phyloP scores from a whole-genome alignment of 2,797 vertebrate species.

The Numenius phaeopus region DNA sequence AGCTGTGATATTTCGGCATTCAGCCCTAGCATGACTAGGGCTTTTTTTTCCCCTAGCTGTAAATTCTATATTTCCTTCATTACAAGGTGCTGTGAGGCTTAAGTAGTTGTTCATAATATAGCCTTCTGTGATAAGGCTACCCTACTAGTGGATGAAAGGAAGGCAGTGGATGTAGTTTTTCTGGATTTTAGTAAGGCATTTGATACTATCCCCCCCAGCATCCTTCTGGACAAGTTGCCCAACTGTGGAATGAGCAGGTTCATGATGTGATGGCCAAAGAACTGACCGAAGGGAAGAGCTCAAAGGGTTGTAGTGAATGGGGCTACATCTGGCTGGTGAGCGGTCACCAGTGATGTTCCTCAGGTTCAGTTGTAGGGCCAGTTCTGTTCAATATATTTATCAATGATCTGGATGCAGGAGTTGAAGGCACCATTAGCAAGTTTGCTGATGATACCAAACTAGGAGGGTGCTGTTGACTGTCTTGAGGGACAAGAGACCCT shows the following conservation, averaged over 20 bases:
- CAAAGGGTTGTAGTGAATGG: no score
- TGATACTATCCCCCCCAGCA: neutral
- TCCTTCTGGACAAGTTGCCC: neutral
- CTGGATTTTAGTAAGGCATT: neutral
- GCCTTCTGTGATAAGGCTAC: neutral
- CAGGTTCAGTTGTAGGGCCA: no score
- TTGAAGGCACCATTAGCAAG: no score
- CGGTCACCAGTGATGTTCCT: no score
- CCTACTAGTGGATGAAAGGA: neutral
- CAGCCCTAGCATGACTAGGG: neutral
- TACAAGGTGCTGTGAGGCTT: neutral
- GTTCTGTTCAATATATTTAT: no score
- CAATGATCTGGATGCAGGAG: no score
- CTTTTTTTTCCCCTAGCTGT: neutral
- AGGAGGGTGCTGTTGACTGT: no score
- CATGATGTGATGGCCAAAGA: no score
- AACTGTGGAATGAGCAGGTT: no score
- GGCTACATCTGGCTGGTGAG: no score
- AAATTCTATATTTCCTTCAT: neutral
- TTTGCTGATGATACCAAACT: no score
- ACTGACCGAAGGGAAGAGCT: no score
- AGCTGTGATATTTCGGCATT: neutral
- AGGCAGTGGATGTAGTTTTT: neutral
- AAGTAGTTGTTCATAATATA: neutral
- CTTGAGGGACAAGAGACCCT: neutral